These are phyloP conservation scores for Tethya wilhelma DNA, from an alignment of 37 sponge, comb jelly and placozoan genomes.

Conservation along the genomic window DNA sequence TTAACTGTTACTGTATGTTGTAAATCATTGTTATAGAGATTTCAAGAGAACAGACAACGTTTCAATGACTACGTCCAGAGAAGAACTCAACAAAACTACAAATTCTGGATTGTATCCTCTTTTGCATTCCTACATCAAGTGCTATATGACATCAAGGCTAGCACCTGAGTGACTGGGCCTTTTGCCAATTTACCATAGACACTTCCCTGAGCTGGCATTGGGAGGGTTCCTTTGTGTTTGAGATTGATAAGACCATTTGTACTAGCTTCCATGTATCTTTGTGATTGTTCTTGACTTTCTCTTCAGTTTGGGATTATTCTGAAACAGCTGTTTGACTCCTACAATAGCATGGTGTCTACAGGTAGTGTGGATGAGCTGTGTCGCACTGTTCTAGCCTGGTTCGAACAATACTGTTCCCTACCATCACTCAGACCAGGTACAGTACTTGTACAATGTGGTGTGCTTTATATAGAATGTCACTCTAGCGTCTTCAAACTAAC, in stretches of 20 bases:
- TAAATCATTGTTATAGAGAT: slow-evolving; percentile 43
- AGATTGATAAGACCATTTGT: not conserved
- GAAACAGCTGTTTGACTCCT: slow-evolving; percentile 84
- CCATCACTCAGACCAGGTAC: slow-evolving; percentile 80
- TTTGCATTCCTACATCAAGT: not conserved
- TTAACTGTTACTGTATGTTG: not conserved
- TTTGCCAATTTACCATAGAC: not conserved
- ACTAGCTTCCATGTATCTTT: not conserved
- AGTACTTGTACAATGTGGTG: too few species aligned
- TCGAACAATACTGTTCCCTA: slow-evolving; percentile 83
- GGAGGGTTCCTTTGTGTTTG: not conserved
- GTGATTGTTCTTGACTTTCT: slow-evolving; percentile 18
- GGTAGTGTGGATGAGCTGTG: slow-evolving; percentile 75
- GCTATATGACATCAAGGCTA: too few species aligned
- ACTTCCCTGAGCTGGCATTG: not conserved
- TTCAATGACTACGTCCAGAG: slow-evolving; percentile 74
- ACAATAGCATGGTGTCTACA: slow-evolving; percentile 81
- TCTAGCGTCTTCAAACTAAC: too few species aligned
- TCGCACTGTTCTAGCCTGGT: slow-evolving; percentile 77
- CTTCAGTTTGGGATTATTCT: slow-evolving; percentile 82
- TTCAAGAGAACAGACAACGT: slow-evolving; percentile 75
- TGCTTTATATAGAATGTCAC: too few species aligned
- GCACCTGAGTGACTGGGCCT: not conserved
- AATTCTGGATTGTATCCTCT: slow-evolving; percentile 93
- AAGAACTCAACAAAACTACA: slow-evolving; percentile 80